These are phyloP conservation scores for Trachymyrmex septentrionalis DNA, from an alignment of 1,140 invertebrate species.

Conservation along the genomic window DNA sequence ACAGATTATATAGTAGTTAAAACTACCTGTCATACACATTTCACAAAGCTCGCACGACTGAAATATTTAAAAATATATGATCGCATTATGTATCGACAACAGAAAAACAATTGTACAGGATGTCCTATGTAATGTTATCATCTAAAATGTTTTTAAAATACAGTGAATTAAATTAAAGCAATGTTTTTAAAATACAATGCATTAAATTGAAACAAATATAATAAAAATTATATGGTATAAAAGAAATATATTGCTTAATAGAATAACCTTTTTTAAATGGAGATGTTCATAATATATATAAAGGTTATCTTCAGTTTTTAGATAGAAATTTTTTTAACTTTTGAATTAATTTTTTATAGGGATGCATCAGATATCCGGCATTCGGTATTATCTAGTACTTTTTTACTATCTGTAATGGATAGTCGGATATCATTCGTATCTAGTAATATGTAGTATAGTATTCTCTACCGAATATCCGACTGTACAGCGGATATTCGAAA, in stretches of 20 bases:
- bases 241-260: not conserved
- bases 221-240: not conserved
- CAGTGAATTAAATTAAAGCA: not conserved
- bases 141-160: not conserved
- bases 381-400: no score
- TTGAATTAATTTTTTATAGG: no score
- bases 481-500: no score
- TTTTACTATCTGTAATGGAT: no score
- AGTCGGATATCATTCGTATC: no score
- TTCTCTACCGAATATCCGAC: no score
- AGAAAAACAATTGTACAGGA: constrained; percentile 33
- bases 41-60: not conserved
- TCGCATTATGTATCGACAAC: not conserved
- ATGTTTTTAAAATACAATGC: no score
- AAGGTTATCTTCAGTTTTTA: not conserved
- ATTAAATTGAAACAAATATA: not conserved
- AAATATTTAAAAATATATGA: constrained; percentile 31
- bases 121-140: constrained; percentile 25
- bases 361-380: no score
- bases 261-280: not conserved
- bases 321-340: not conserved
- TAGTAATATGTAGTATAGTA: no score
- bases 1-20: constrained; percentile 3
- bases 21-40: constrained; percentile 32
- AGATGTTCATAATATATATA: not conserved